Evolutionary conservation across 2,888 invertebrate genomes (phyloP), one percentile per base, ranked within the genome.

Genomic region (Drosophila seclusa): DNA sequence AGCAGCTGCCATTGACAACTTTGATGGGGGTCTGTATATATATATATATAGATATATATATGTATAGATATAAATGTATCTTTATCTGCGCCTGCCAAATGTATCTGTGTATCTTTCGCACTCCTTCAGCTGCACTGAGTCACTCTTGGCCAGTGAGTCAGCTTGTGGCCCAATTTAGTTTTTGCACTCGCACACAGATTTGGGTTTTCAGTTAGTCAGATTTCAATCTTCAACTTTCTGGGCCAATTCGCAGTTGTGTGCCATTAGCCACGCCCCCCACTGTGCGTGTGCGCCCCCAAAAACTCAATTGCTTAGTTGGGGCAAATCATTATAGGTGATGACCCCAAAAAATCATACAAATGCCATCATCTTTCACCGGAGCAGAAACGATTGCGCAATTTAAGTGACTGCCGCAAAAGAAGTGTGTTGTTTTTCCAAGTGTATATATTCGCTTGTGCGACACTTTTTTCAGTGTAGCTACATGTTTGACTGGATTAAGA

Each of bases 211-310:
- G 32, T 5, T 32, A 4, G 4, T 13, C 42, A 8, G 42, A 45
- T 45, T 45, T 54, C 36, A 27, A 1, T 24, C 18, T 52, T 48
- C 45, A 32, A 50, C 27, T 4, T 16, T 61, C 29, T 31, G 42
- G 11, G 40, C 40, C 42, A 42, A 42, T 16, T 42, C 27, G 54
- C 21, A n/a, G 36, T 31, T 45, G 24, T 54, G 34, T 13, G 24
- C 55, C 53, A 53, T 54, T 68, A 31, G 69, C 45, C 70, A 69
- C 68, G 70, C 68, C 68, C 69, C 69, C 34, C 16, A 21, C 38
- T 42, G 29, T 45, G 45, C 16, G 45, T 16, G 16, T 34, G 27
- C 38, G 27, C 38, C 55, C 38, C 38, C n/a, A 55, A 57, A 31
- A 57, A 16, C 40, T 16, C 10, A 57, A 40, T 57, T 53, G 34